phyloP scores from a whole-genome alignment of 2,797 vertebrate species.

The Xenops minutus region DNA sequence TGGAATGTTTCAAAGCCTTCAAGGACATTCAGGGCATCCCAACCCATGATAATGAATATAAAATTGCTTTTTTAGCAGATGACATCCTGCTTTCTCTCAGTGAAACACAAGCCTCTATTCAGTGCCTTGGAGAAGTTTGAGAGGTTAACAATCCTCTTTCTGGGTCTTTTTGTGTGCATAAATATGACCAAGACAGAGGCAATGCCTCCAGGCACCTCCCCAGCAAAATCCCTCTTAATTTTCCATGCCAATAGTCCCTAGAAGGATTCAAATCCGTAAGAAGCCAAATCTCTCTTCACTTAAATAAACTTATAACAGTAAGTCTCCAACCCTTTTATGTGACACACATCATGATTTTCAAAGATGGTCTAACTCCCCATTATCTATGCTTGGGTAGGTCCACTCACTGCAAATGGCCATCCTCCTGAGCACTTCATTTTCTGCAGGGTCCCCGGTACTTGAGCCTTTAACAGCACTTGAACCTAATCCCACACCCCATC shows the following conservation, averaged over 20 bases:
- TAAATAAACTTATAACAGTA: slow-evolving; percentile 59
- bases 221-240: slow-evolving; percentile 47
- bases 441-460: not conserved
- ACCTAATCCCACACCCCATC: not conserved
- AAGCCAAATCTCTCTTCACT: slow-evolving; percentile 41
- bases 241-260: slow-evolving; percentile 12
- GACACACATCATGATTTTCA: slow-evolving; percentile 49
- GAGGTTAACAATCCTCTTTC: slow-evolving; percentile 9
- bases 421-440: slow-evolving; percentile 20
- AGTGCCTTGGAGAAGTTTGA: not conserved
- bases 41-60: slow-evolving; percentile 32
- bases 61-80: slow-evolving; percentile 58
- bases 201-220: slow-evolving; percentile 51
- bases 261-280: slow-evolving; percentile 33
- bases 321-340: slow-evolving; percentile 37
- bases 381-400: slow-evolving; percentile 41
- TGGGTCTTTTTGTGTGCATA: slow-evolving; percentile 27
- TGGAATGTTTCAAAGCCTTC: slow-evolving; percentile 20
- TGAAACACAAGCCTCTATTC: slow-evolving; percentile 59
- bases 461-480: slow-evolving; percentile 4
- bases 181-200: slow-evolving; percentile 26
- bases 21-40: slow-evolving; percentile 49
- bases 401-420: slow-evolving; percentile 7
- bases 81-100: slow-evolving; percentile 49
- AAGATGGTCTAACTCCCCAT: slow-evolving; percentile 31